A percentile compares a stretch with the other conserved stretches of the same genome.
Conservation (phyloP, 2,797 vertebrate species). For the Sebastes aleutianus region DNA sequence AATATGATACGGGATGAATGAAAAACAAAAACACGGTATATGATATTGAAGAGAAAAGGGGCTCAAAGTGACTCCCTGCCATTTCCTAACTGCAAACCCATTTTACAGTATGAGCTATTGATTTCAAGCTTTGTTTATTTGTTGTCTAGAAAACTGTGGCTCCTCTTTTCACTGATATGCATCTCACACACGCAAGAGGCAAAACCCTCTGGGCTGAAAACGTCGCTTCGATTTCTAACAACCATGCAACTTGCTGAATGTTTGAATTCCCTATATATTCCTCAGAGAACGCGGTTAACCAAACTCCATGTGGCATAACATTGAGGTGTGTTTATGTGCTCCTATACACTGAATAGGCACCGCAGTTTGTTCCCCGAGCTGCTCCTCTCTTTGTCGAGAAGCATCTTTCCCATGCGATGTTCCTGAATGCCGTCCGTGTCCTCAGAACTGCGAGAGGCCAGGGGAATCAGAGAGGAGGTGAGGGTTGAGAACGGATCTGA, state of each 20-base stretch:
- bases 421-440: constrained; percentile 39
- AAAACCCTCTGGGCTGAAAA: constrained; percentile 12
- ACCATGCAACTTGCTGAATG: background rate
- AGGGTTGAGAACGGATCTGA: constrained; percentile 39
- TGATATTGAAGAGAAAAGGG: constrained; percentile 42
- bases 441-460: constrained; percentile 16
- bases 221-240: constrained; percentile 1
- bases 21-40: constrained; percentile 24
- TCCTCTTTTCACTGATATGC: constrained; percentile 11
- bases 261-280: background rate
- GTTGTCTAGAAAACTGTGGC: constrained; percentile 11
- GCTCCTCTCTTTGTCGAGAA: constrained; percentile 38
- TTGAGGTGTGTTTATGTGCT: constrained; percentile 15
- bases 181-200: constrained; percentile 1
- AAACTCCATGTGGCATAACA: constrained; percentile 13
- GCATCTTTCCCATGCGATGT: constrained; percentile 14
- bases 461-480: constrained; percentile 39
- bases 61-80: constrained; percentile 31
- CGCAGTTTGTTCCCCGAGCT: background rate
- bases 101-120: constrained; percentile 55
- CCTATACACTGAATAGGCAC: background rate
- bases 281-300: constrained; percentile 12
- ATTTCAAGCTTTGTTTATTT: constrained; percentile 51
- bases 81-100: constrained; percentile 44
- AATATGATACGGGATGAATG: constrained; percentile 29